Conservation (phyloP, 2,888 invertebrate genomes). For the Clitarchus hookeri region DNA sequence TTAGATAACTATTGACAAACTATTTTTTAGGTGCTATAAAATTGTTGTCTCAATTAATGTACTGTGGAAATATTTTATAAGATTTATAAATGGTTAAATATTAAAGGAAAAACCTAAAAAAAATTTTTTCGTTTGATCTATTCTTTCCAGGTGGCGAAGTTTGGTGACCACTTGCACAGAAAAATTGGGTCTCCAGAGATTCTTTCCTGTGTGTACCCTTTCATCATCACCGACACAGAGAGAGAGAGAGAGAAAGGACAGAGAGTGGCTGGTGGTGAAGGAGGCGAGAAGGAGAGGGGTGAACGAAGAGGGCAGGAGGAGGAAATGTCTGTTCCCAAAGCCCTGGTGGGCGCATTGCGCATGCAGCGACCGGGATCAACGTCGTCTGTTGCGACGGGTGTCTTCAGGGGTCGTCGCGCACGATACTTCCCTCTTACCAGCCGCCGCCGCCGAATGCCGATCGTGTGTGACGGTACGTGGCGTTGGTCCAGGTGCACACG, state of each 20-base stretch:
- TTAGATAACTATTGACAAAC: too few relatives aligned
- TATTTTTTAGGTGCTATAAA: too few relatives aligned
- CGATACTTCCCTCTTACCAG: too few relatives aligned
- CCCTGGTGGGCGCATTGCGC: neutral
- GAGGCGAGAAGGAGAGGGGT: neutral
- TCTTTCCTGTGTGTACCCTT: neutral
- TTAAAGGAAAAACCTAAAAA: too few relatives aligned
- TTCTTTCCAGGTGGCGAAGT: neutral
- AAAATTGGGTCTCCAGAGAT: neutral
- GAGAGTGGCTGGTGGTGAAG: neutral
- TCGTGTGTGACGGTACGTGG: neutral
- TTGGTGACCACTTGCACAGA: neutral
- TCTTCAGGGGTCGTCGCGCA: too few relatives aligned
- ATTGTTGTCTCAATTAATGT: too few relatives aligned
- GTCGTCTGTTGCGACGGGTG: too few relatives aligned
- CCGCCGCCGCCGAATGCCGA: neutral
- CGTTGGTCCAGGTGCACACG: too few relatives aligned
- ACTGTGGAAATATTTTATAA: too few relatives aligned
- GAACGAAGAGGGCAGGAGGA: neutral
- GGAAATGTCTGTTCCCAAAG: neutral
- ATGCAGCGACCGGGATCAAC: too few relatives aligned
- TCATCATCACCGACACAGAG: neutral
- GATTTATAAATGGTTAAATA: too few relatives aligned
- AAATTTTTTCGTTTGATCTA: neutral
- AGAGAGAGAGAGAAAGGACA: neutral